A percentile compares a stretch with the other conserved stretches of the same genome.
Conservation (phyloP, 2,888 invertebrate species). For the Andrena minutula region DNA sequence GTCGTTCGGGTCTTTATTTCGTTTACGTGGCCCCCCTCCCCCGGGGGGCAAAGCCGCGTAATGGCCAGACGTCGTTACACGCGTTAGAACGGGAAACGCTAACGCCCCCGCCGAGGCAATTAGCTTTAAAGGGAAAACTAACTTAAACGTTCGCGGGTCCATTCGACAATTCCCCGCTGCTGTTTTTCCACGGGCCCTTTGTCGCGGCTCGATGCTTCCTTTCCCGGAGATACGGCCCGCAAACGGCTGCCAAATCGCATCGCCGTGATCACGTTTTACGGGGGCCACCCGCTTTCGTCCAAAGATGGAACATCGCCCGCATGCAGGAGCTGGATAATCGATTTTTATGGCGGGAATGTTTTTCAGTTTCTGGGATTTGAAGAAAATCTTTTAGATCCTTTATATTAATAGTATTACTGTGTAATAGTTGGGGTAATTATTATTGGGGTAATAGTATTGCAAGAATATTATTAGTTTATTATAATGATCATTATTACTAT, state of each 20-base stretch:
- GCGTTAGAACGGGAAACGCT: constrained; percentile 43
- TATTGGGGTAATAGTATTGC: too few species aligned
- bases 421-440: too few species aligned
- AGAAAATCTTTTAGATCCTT: too few species aligned
- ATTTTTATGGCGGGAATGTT: too few species aligned
- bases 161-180: not conserved
- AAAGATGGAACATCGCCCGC: too few species aligned
- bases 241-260: not conserved
- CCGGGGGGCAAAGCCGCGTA: constrained; percentile 48
- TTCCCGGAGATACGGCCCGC: not conserved
- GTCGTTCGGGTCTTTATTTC: constrained; percentile 53
- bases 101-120: constrained; percentile 54
- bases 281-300: not conserved
- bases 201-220: not conserved
- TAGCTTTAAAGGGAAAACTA: constrained; percentile 48
- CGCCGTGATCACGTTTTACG: not conserved
- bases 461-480: too few species aligned
- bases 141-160: constrained; percentile 20
- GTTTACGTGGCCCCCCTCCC: constrained; percentile 55
- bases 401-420: too few species aligned
- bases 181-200: not conserved
- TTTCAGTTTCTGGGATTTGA: too few species aligned
- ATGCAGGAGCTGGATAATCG: too few species aligned
- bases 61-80: constrained; percentile 61
- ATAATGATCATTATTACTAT: too few species aligned